Conservation (phyloP, 2,888 invertebrate genomes). For the Drosophila stalkeri region DNA sequence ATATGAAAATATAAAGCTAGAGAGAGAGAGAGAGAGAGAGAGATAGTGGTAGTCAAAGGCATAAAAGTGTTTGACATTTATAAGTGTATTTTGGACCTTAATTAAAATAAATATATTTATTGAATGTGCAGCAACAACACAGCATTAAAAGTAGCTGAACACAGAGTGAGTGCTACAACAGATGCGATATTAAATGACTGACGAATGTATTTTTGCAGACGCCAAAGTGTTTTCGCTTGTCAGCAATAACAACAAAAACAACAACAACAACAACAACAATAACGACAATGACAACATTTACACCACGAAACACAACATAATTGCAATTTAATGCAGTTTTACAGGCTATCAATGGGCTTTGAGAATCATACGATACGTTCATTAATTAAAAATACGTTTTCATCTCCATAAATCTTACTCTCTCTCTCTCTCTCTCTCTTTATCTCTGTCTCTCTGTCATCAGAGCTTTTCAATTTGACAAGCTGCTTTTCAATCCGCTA, state of each 20-base stretch:
- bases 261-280: slow-evolving; percentile 1
- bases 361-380: slow-evolving; percentile 40
- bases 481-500: slow-evolving; percentile 39
- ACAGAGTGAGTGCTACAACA: slow-evolving; percentile 2
- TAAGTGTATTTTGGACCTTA: slow-evolving; percentile 31
- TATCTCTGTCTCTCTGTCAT: background rate
- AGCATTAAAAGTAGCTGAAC: slow-evolving; percentile 18
- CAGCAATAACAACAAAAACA: slow-evolving; percentile 19
- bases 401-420: background rate
- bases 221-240: slow-evolving; percentile 55
- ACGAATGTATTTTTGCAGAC: slow-evolving; percentile 38
- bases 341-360: slow-evolving; percentile 60
- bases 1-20: background rate
- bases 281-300: slow-evolving; percentile 18
- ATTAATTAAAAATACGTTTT: slow-evolving; percentile 74
- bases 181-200: slow-evolving; percentile 45
- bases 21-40: background rate
- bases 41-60: background rate
- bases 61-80: slow-evolving; percentile 7
- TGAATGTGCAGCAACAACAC: slow-evolving; percentile 22
- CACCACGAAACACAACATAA: slow-evolving; percentile 55
- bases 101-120: slow-evolving; percentile 47
- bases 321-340: slow-evolving; percentile 75
- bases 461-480: slow-evolving; percentile 41
- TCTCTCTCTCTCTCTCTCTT: background rate